Percentiles rank a stretch among this genome's conserved stretches.
Evolutionary conservation across 2,888 invertebrate species (phyloP).

Genomic region (Stictocephala bisonia): DNA sequence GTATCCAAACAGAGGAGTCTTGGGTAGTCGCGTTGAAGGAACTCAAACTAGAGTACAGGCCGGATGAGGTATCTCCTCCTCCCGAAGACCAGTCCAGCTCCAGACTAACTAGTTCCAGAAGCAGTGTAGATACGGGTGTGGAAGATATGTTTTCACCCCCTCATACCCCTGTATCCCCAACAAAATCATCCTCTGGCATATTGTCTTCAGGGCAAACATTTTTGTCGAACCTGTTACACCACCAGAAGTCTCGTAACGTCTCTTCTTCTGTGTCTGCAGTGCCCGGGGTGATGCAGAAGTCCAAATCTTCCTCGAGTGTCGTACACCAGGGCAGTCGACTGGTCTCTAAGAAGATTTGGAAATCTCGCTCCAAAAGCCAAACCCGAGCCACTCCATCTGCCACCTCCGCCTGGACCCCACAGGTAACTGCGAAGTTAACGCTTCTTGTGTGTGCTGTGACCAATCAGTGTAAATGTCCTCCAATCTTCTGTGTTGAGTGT

Average conservation of each 20-base stretch:
- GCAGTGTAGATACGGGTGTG: constrained; percentile 68
- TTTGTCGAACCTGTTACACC: constrained; percentile 72
- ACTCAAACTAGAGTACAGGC: constrained; percentile 80
- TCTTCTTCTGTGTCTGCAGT: constrained; percentile 59
- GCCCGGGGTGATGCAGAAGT: constrained; percentile 87
- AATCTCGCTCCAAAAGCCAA: constrained; percentile 85
- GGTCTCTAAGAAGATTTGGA: constrained; percentile 87
- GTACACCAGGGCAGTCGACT: constrained; percentile 77
- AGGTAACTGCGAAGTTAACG: constrained; percentile 72
- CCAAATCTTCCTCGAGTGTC: constrained; percentile 88
- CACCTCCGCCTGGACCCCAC: constrained; percentile 82
- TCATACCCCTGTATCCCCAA: constrained; percentile 55
- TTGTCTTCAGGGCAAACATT: constrained; percentile 71
- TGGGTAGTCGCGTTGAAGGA: constrained; percentile 78
- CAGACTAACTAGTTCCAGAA: constrained; percentile 68
- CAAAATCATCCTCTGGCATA: constrained; percentile 65
- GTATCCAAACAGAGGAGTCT: constrained; percentile 80
- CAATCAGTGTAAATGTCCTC: too few species aligned
- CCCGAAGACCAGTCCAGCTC: constrained; percentile 61
- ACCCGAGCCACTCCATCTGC: constrained; percentile 71
- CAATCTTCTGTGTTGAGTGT: too few species aligned
- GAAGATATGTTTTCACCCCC: constrained; percentile 61
- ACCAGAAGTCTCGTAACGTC: constrained; percentile 64
- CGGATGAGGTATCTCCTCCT: constrained; percentile 68
- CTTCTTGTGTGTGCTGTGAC: neutral